phyloP scores from a whole-genome alignment of 1,140 invertebrate genomes.

The Drosophila trapezifrons region DNA sequence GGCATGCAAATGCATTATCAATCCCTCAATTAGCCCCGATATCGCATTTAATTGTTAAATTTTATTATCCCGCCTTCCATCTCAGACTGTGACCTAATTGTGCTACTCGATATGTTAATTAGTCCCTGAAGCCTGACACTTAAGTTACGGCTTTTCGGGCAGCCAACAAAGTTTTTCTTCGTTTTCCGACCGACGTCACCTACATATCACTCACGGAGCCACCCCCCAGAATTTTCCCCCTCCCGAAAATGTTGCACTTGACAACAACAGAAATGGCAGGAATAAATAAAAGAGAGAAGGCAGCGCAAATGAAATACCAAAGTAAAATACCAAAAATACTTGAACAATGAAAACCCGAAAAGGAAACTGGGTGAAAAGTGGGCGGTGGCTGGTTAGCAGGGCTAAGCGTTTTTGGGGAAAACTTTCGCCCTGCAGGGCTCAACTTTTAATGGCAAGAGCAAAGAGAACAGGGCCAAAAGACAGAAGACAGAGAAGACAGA shows the following conservation, averaged over 20 bases:
- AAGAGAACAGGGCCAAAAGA: constrained; percentile 56
- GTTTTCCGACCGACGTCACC: constrained; percentile 21
- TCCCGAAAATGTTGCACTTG: constrained; percentile 72
- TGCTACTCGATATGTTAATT: constrained; percentile 45
- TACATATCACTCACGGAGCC: constrained; percentile 33
- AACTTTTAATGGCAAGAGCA: constrained; percentile 79
- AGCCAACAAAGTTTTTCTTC: constrained; percentile 25
- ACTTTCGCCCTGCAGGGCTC: constrained; percentile 68
- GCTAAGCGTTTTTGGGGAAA: constrained; percentile 39
- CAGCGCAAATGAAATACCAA: constrained; percentile 71
- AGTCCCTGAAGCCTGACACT: constrained; percentile 30
- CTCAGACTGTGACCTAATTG: constrained; percentile 25
- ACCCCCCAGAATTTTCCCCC: not conserved
- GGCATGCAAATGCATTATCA: not conserved
- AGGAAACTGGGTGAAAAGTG: constrained; percentile 14
- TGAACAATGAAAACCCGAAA: constrained; percentile 47
- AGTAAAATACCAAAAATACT: constrained; percentile 75
- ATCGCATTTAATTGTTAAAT: not conserved
- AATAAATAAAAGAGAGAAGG: constrained; percentile 38
- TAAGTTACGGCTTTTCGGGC: constrained; percentile 23
- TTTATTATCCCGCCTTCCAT: constrained; percentile 10
- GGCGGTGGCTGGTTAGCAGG: constrained; percentile 34
- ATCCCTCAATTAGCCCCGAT: not conserved
- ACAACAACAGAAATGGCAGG: constrained; percentile 28
- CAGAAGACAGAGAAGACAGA: not conserved